These are phyloP conservation scores for Callithrix jacchus DNA, from an alignment of 2,113 vertebrate genomes.

Conservation along the genomic window DNA sequence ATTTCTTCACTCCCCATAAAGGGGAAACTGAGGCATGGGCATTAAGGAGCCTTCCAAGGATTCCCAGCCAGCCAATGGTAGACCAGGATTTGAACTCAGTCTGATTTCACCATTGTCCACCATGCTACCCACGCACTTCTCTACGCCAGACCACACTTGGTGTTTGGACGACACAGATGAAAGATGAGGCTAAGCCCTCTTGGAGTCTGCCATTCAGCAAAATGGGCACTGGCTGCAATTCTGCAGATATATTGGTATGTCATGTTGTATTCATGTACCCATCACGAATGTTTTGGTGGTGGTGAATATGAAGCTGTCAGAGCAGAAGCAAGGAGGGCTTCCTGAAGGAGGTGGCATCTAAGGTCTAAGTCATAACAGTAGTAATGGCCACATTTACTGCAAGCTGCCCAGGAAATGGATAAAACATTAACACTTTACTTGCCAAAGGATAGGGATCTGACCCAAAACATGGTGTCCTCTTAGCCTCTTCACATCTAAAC, in stretches of 20 bases:
- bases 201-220: not conserved
- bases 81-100: not conserved
- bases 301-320: not conserved
- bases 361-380: not conserved
- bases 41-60: not conserved
- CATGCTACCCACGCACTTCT: too few relatives aligned
- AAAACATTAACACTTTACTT: not conserved
- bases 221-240: too few relatives aligned
- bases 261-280: too few relatives aligned
- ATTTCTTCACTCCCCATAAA: not conserved
- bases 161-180: not conserved
- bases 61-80: not conserved
- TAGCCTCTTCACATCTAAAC: not conserved
- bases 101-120: not conserved
- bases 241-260: accelerated
- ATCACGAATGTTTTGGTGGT: not conserved
- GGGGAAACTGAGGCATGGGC: not conserved
- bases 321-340: not conserved
- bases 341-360: not conserved
- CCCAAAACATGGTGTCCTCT: not conserved
- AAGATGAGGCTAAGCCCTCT: too few relatives aligned
- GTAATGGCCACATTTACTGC: not conserved
- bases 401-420: not conserved
- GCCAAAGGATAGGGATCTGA: not conserved
- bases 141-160: not conserved